These are phyloP conservation scores for Gallinago jamesoni DNA, from an alignment of 2,113 vertebrate genomes.

Conservation along the genomic window DNA sequence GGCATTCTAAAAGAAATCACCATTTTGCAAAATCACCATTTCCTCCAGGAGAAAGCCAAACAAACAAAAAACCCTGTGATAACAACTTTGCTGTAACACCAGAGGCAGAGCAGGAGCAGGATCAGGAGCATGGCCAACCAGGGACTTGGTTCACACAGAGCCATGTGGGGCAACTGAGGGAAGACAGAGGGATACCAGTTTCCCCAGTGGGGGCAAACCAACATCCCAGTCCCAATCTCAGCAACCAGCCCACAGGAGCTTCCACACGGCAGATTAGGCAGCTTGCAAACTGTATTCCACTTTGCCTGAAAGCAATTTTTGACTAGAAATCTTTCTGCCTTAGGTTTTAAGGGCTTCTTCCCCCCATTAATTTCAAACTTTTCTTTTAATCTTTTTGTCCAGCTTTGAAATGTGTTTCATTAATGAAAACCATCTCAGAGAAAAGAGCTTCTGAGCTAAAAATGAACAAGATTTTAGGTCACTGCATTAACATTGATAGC, in stretches of 20 bases:
- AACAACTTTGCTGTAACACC: background rate
- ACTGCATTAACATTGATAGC: background rate
- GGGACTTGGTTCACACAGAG: rapidly evolving
- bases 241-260: background rate
- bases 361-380: background rate
- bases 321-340: background rate
- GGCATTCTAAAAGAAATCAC: background rate
- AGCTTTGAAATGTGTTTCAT: background rate
- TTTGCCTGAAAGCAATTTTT: background rate
- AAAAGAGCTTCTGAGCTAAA: background rate
- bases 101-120: background rate
- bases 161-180: background rate
- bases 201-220: rapidly evolving
- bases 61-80: background rate
- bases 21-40: background rate
- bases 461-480: background rate
- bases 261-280: background rate
- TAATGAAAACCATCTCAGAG: background rate
- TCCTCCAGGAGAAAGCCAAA: background rate
- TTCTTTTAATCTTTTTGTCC: background rate
- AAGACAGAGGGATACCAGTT: background rate
- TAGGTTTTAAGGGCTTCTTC: background rate
- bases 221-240: background rate
- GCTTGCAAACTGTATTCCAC: background rate
- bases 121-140: background rate